Evolutionary conservation across 2,888 invertebrate species (phyloP).

Genomic region (Orthonevra nobilis): DNA sequence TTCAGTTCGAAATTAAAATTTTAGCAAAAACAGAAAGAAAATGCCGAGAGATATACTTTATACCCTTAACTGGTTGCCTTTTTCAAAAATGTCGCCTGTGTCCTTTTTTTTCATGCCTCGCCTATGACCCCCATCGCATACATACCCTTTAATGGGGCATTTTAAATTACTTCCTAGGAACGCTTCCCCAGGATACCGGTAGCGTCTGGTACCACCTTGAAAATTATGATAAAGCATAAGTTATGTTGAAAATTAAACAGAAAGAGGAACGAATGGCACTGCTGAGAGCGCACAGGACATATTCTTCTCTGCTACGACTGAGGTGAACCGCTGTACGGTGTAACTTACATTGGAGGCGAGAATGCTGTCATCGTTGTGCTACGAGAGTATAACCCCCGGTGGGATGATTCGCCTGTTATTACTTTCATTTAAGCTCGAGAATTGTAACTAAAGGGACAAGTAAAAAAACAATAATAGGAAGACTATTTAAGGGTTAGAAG

Average conservation of each 20-base stretch:
- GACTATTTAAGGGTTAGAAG: slow-evolving; percentile 8
- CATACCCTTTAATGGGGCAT: slow-evolving; percentile 50
- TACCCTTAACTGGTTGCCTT: slow-evolving; percentile 32
- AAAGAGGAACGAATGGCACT: slow-evolving; percentile 43
- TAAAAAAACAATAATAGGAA: not conserved
- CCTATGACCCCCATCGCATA: slow-evolving; percentile 1
- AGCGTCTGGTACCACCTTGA: slow-evolving; percentile 65
- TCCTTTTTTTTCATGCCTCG: slow-evolving; percentile 12
- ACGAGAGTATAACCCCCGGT: not conserved
- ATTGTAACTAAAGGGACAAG: slow-evolving; percentile 21
- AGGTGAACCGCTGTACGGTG: slow-evolving; percentile 19
- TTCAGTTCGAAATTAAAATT: slow-evolving; percentile 44
- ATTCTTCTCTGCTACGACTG: not conserved
- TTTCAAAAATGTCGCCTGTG: slow-evolving; percentile 2
- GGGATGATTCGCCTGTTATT: slow-evolving; percentile 38
- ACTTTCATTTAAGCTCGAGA: slow-evolving; percentile 44
- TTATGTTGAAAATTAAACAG: slow-evolving; percentile 67
- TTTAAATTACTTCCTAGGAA: slow-evolving; percentile 60
- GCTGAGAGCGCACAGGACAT: not conserved
- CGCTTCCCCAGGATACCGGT: slow-evolving; percentile 46
- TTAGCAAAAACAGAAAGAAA: not conserved
- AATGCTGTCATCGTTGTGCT: slow-evolving; percentile 48
- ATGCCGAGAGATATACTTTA: slow-evolving; percentile 13
- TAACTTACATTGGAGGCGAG: slow-evolving; percentile 18
- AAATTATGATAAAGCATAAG: slow-evolving; percentile 69